Conservation (phyloP, 1,140 invertebrate genomes). For the Wasmannia auropunctata region DNA sequence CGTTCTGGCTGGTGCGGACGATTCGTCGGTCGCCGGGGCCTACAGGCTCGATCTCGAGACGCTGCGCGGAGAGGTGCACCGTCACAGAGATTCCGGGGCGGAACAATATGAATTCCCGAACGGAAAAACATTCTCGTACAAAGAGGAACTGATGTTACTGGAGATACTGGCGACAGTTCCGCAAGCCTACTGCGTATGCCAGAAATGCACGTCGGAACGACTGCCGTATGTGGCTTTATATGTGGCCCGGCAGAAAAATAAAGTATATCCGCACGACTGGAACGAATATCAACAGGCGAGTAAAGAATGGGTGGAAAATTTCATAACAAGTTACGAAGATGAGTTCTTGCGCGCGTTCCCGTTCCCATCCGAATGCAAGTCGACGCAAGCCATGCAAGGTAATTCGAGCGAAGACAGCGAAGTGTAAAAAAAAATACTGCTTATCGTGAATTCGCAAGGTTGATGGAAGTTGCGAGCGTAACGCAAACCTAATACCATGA, state of each 20-base stretch:
- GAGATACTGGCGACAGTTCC: too few relatives aligned
- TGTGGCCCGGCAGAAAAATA: background rate
- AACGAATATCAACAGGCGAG: background rate
- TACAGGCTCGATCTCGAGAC: background rate
- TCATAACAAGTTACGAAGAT: background rate
- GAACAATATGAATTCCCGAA: background rate
- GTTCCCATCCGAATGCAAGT: background rate
- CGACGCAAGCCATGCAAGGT: too few relatives aligned
- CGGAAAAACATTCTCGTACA: background rate
- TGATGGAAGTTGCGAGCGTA: too few relatives aligned
- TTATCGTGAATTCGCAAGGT: background rate
- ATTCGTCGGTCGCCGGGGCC: too few relatives aligned
- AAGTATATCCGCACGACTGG: background rate
- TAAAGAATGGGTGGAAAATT: background rate
- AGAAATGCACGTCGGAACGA: background rate
- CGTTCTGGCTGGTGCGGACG: too few relatives aligned
- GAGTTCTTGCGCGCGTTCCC: background rate
- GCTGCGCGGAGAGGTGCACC: background rate
- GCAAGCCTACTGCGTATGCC: background rate
- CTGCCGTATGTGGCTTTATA: background rate
- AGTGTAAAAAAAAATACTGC: too few relatives aligned
- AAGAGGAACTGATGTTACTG: background rate
- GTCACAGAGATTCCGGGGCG: background rate
- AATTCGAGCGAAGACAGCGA: too few relatives aligned
- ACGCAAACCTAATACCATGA: too few relatives aligned